phyloP scores from a whole-genome alignment of 2,888 invertebrate species.

The Leptopilina syphax region DNA sequence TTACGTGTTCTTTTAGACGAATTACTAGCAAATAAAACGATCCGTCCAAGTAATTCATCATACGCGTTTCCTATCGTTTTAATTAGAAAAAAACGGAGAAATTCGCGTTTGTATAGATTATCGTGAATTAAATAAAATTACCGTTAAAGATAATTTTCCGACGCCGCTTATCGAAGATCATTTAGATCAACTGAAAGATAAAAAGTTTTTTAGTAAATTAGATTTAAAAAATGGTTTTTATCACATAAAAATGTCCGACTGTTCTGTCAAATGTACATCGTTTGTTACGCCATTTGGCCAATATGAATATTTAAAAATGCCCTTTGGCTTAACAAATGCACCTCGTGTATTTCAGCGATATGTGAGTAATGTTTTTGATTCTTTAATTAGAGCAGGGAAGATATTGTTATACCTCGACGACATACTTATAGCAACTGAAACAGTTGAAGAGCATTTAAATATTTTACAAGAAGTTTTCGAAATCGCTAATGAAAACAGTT shows the following conservation, averaged over 20 bases:
- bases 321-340: neutral
- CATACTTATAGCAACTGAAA: slow-evolving; percentile 31
- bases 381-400: neutral
- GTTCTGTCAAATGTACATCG: too few species aligned
- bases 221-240: too few species aligned
- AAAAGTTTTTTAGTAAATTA: too few species aligned
- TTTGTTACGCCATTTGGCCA: neutral
- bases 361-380: neutral
- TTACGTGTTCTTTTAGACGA: slow-evolving; percentile 20
- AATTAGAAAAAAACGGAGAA: too few species aligned
- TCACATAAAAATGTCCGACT: too few species aligned
- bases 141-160: slow-evolving; percentile 38
- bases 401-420: slow-evolving; percentile 28
- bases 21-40: slow-evolving; percentile 19
- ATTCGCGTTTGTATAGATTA: neutral
- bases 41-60: slow-evolving; percentile 22
- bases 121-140: slow-evolving; percentile 41
- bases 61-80: neutral
- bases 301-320: slow-evolving; percentile 3
- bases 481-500: neutral
- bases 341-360: too few species aligned
- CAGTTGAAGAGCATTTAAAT: slow-evolving; percentile 22
- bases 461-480: neutral
- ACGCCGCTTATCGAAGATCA: neutral
- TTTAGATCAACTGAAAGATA: too few species aligned